Conservation (phyloP, 2,888 invertebrate genomes). For the Ennomos quercinarius region DNA sequence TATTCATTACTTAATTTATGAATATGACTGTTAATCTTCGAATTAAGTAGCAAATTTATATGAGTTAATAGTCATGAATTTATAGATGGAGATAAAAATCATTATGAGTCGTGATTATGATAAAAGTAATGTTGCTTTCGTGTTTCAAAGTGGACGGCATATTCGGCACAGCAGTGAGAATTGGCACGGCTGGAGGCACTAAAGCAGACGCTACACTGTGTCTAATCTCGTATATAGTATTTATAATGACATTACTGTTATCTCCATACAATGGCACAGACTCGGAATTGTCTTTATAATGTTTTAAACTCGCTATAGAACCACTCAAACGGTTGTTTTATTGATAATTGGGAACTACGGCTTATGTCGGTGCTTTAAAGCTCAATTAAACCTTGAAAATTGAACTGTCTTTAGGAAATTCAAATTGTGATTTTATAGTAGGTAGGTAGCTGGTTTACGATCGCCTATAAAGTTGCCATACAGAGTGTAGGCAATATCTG, state of each 20-base stretch:
- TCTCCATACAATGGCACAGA: conserved; percentile 30
- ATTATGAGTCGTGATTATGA: conserved; percentile 15
- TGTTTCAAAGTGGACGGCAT: conserved; percentile 6
- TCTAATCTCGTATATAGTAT: conserved; percentile 31
- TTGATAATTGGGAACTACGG: conserved; percentile 61
- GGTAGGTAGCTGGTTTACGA: conserved; percentile 55
- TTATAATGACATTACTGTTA: conserved; percentile 35
- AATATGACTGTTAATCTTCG: conserved; percentile 19
- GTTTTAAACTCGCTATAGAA: conserved; percentile 40
- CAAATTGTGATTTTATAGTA: conserved; percentile 60
- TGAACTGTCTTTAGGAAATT: conserved; percentile 65
- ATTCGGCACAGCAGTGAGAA: conserved; percentile 21
- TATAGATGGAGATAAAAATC: conserved; percentile 14
- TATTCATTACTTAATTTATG: conserved; percentile 21
- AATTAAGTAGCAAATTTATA: conserved; percentile 11
- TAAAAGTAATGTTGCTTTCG: background rate
- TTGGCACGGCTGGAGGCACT: conserved; percentile 17
- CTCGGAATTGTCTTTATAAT: conserved; percentile 43
- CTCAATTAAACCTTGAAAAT: conserved; percentile 71
- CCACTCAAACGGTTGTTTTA: conserved; percentile 59
- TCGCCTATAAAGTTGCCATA: conserved; percentile 53
- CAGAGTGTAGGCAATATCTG: conserved; percentile 21
- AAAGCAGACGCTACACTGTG: conserved; percentile 16
- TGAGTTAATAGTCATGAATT: conserved; percentile 8
- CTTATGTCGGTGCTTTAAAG: conserved; percentile 56